A percentile compares a stretch with the other conserved stretches of the same genome.
Conservation (phyloP, 23 tunicate species). For the Phallusia fumigata region DNA sequence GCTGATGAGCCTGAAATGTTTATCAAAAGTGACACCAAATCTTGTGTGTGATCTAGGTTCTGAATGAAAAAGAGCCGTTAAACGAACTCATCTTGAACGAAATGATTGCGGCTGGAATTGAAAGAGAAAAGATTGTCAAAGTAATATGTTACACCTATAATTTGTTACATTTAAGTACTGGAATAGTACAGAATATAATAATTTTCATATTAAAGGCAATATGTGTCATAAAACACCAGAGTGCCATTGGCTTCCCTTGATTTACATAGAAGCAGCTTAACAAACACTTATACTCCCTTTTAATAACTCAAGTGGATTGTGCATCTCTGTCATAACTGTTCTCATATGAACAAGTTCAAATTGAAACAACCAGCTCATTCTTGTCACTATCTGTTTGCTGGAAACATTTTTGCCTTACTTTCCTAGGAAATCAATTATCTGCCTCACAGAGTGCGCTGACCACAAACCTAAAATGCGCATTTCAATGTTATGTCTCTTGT, state of each 20-base stretch:
- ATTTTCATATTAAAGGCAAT: too few species aligned
- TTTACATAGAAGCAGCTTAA: too few species aligned
- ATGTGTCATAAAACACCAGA: too few species aligned
- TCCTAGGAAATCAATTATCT: neutral
- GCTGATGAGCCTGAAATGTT: neutral
- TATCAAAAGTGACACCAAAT: neutral
- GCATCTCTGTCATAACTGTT: too few species aligned
- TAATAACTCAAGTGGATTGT: too few species aligned
- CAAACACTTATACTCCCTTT: too few species aligned
- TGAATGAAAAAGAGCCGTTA: slow-evolving; percentile 48
- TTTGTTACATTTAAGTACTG: too few species aligned
- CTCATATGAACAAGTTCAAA: neutral
- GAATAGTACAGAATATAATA: too few species aligned
- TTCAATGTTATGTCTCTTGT: neutral
- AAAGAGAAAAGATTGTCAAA: slow-evolving; percentile 60
- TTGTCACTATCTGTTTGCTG: too few species aligned
- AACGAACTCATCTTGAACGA: slow-evolving; percentile 73
- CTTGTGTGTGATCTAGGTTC: slow-evolving; percentile 32
- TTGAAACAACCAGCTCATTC: neutral
- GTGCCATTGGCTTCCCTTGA: too few species aligned
- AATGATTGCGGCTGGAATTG: slow-evolving; percentile 81
- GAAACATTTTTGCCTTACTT: neutral
- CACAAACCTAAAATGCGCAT: neutral
- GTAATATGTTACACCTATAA: slow-evolving; percentile 5
- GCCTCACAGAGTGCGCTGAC: neutral